phyloP scores from a whole-genome alignment of 2,113 vertebrate genomes.

The Ceuthmochares aereus region DNA sequence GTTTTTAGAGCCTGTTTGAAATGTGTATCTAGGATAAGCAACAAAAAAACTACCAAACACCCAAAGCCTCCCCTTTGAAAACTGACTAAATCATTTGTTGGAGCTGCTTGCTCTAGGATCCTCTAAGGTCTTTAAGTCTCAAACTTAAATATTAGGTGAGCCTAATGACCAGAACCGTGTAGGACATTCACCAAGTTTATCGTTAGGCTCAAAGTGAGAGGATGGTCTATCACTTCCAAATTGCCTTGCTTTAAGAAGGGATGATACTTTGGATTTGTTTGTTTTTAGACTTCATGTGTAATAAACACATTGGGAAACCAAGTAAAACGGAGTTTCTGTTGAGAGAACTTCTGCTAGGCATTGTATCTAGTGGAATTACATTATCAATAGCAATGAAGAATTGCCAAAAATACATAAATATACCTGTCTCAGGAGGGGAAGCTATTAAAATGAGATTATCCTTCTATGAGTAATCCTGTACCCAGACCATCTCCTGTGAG shows the following conservation, averaged over 20 bases:
- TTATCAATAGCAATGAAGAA: background rate
- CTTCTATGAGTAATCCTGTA: constrained; percentile 44
- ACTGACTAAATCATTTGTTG: background rate
- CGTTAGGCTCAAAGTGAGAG: background rate
- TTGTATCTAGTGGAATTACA: background rate
- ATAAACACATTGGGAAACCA: background rate
- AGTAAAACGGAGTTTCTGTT: background rate
- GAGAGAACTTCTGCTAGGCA: background rate
- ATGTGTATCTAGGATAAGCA: background rate
- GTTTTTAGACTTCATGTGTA: background rate
- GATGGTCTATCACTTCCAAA: background rate
- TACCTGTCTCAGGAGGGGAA: constrained; percentile 4
- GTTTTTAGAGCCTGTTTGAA: background rate
- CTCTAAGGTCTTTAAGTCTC: background rate
- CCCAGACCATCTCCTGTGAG: constrained; percentile 44
- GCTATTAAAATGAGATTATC: constrained; percentile 66
- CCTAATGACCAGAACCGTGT: background rate
- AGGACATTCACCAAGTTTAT: background rate
- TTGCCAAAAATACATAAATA: constrained; percentile 33
- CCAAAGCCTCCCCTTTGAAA: background rate
- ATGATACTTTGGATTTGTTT: background rate
- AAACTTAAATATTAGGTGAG: background rate
- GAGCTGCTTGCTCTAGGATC: background rate
- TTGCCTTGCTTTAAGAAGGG: background rate
- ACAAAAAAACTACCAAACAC: background rate